Percentiles rank a stretch among this genome's conserved stretches.
Evolutionary conservation across 2,888 invertebrate genomes (phyloP).

Genomic region (Plagiodera versicolora): DNA sequence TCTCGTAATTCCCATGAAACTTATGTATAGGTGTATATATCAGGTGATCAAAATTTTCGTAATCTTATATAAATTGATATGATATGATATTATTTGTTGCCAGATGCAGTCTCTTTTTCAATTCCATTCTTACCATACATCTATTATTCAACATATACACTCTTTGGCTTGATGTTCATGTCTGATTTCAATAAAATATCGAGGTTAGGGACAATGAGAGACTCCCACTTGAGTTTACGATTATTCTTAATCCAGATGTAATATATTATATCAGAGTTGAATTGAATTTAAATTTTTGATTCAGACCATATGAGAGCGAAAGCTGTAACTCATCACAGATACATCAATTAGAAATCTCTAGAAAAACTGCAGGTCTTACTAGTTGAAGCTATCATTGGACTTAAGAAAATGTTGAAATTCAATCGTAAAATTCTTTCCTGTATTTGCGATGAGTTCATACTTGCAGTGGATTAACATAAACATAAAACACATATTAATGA

Average conservation of each 20-base stretch:
- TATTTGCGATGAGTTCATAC: neutral
- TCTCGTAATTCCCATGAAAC: neutral
- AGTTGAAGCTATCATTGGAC: too few relatives aligned
- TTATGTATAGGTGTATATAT: neutral
- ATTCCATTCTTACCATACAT: conserved; percentile 16
- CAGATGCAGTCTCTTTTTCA: conserved; percentile 40
- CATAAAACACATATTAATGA: neutral
- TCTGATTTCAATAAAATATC: conserved; percentile 4
- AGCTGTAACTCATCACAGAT: neutral
- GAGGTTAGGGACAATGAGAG: too few relatives aligned
- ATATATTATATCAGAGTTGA: neutral
- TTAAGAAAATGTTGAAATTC: too few relatives aligned
- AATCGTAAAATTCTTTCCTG: too few relatives aligned
- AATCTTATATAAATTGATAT: conserved; percentile 38
- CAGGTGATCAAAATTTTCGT: neutral
- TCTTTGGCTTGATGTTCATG: conserved; percentile 2
- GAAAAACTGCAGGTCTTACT: too few relatives aligned
- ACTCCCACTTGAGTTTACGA: too few relatives aligned
- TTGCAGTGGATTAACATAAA: neutral
- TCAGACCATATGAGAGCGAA: neutral
- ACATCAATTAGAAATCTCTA: neutral
- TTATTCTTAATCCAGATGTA: too few relatives aligned
- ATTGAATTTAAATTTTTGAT: neutral
- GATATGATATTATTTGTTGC: conserved; percentile 47
- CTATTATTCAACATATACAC: neutral